Evolutionary conservation across 2,797 vertebrate species (phyloP).

Genomic region (Myotis vivesi): DNA sequence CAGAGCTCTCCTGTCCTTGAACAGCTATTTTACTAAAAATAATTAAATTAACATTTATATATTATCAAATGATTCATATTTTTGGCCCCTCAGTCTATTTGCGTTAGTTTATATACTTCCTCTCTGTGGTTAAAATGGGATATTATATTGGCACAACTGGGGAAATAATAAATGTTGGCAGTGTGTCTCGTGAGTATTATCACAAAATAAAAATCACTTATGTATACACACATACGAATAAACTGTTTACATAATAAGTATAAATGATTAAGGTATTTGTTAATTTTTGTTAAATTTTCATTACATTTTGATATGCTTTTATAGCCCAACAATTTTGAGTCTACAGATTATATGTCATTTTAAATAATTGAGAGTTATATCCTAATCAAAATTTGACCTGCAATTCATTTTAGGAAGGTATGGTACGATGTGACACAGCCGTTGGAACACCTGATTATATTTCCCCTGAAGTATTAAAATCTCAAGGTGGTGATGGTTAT

Average conservation of each 20-base stretch:
- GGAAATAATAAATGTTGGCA: slow-evolving; percentile 3
- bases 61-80: neutral
- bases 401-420: slow-evolving; percentile 90
- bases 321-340: neutral
- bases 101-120: slow-evolving; percentile 11
- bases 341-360: neutral
- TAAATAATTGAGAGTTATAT: slow-evolving; percentile 44
- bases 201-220: neutral
- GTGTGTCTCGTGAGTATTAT: neutral
- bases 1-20: neutral
- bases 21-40: neutral
- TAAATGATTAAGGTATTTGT: slow-evolving; percentile 11
- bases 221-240: neutral
- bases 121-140: slow-evolving; percentile 25
- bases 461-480: slow-evolving; percentile 98
- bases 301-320: slow-evolving; percentile 41
- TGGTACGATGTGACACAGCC: slow-evolving; percentile 99
- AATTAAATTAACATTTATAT: slow-evolving; percentile 18
- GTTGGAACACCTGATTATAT: slow-evolving; percentile 99
- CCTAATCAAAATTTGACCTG: slow-evolving; percentile 53
- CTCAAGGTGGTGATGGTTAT: slow-evolving; percentile 98
- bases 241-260: neutral
- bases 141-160: neutral
- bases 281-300: slow-evolving; percentile 29
- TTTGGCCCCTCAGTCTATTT: neutral